These are phyloP conservation scores for Sorex maritimensis DNA, from an alignment of 2,797 vertebrate genomes.

Conservation along the genomic window DNA sequence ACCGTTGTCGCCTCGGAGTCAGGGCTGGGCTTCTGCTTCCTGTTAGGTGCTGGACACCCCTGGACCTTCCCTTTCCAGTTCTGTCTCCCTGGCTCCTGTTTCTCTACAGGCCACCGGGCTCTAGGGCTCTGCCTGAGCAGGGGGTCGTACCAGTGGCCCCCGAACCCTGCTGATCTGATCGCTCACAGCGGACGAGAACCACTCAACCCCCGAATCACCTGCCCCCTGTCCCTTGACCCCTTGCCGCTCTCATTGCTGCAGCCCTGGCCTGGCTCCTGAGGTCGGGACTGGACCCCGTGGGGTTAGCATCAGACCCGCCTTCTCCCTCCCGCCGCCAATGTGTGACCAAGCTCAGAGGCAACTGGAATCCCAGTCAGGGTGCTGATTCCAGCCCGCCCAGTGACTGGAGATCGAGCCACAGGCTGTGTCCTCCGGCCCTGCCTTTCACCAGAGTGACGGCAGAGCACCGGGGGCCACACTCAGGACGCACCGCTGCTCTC, in stretches of 20 bases:
- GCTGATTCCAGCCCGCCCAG: too few species aligned
- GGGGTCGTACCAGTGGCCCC: background rate
- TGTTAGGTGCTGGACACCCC: background rate
- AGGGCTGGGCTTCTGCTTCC: background rate
- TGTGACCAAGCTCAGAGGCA: slow-evolving; percentile 20
- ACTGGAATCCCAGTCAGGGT: background rate
- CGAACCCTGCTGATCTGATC: background rate
- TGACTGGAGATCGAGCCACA: too few species aligned
- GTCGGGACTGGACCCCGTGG: background rate
- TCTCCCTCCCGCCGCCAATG: background rate
- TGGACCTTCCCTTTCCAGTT: background rate
- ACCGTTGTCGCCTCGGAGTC: background rate
- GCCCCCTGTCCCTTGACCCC: background rate
- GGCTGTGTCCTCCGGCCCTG: too few species aligned
- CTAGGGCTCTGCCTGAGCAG: background rate
- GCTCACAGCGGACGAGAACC: background rate
- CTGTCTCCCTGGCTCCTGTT: background rate
- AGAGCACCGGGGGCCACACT: background rate
- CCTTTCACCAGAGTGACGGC: slow-evolving; percentile 67
- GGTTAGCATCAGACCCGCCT: background rate
- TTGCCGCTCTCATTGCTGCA: background rate
- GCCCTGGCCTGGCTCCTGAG: too few species aligned
- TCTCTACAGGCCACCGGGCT: background rate
- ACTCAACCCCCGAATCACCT: background rate
- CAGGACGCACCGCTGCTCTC: too few species aligned